Conservation (phyloP, 2,888 invertebrate genomes). For the Agonopterix heracliana region DNA sequence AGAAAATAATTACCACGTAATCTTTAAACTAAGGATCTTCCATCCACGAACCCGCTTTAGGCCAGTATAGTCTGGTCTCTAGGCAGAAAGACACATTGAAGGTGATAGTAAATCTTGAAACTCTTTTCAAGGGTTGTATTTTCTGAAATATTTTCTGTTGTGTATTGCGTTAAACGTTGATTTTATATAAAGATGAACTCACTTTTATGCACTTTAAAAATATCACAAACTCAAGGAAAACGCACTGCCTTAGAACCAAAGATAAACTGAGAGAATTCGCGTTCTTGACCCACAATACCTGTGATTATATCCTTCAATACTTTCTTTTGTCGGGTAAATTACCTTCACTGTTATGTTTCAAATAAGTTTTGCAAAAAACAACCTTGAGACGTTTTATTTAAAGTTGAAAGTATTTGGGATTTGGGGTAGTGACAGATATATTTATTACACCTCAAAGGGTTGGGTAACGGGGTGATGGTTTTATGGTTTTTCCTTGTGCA, state of each 20-base stretch:
- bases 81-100: too few species aligned
- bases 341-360: constrained; percentile 46
- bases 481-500: constrained; percentile 67
- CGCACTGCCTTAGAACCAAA: constrained; percentile 38
- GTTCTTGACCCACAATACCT: constrained; percentile 45
- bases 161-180: too few species aligned
- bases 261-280: constrained; percentile 40
- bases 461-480: constrained; percentile 61
- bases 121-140: too few species aligned
- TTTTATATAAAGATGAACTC: too few species aligned
- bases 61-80: too few species aligned
- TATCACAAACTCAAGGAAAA: constrained; percentile 8
- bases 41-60: too few species aligned
- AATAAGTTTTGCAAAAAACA: not conserved
- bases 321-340: constrained; percentile 56
- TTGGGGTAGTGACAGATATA: constrained; percentile 43
- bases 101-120: too few species aligned
- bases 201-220: too few species aligned
- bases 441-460: constrained; percentile 72
- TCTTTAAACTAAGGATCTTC: too few species aligned
- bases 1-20: too few species aligned
- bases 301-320: constrained; percentile 57
- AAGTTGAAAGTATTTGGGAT: constrained; percentile 19
- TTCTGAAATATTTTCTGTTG: too few species aligned
- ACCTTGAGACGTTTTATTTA: constrained; percentile 17